These are phyloP conservation scores for Brachyhypopomus gauderio DNA, from an alignment of 2,113 vertebrate species.

Conservation along the genomic window DNA sequence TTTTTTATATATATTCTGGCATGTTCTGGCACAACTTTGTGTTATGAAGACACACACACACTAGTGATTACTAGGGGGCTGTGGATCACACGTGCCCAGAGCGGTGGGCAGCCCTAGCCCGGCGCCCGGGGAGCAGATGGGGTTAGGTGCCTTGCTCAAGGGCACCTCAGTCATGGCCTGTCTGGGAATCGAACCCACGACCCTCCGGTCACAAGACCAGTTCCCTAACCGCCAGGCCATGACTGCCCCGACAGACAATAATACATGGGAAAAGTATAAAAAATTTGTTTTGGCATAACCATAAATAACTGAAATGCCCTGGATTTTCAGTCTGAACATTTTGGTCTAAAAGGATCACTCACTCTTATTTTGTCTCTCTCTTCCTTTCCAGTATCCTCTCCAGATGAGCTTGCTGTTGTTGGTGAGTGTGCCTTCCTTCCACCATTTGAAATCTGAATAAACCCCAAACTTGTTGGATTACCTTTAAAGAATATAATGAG, in stretches of 20 bases:
- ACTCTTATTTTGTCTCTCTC: background rate
- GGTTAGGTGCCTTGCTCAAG: too few relatives aligned
- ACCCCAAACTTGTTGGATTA: background rate
- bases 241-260: too few relatives aligned
- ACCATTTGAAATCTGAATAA: background rate
- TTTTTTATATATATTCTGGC: background rate
- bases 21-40: background rate
- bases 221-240: too few relatives aligned
- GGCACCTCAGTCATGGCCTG: too few relatives aligned
- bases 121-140: too few relatives aligned
- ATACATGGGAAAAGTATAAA: background rate
- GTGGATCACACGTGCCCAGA: too few relatives aligned
- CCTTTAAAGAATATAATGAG: background rate
- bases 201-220: too few relatives aligned
- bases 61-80: too few relatives aligned
- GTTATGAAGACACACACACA: too few relatives aligned
- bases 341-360: background rate
- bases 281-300: background rate
- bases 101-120: too few relatives aligned
- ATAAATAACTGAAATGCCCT: background rate
- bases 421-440: conserved; percentile 65
- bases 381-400: conserved; percentile 68
- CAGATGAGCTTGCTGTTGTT: conserved; percentile 75
- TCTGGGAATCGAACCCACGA: too few relatives aligned
- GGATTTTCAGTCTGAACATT: background rate